Conservation (phyloP, 2,888 invertebrate genomes). For the Urechis unicinctus region DNA sequence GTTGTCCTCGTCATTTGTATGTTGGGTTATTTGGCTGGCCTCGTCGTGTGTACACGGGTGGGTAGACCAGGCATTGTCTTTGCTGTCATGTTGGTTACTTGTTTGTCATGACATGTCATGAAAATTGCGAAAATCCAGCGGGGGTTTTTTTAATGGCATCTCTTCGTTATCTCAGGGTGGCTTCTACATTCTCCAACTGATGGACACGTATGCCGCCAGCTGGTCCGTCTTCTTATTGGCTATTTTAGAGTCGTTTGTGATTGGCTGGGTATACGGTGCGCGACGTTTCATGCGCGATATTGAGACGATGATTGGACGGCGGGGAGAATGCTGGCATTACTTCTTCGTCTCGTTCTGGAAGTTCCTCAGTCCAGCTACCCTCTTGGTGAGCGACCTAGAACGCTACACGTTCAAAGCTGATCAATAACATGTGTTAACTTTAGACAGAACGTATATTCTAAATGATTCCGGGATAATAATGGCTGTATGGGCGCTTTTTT, state of each 20-base stretch:
- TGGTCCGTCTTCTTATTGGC: slow-evolving; percentile 61
- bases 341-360: slow-evolving; percentile 65
- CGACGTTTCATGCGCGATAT: slow-evolving; percentile 11
- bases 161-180: slow-evolving; percentile 34
- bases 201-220: slow-evolving; percentile 45
- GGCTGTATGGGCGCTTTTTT: neutral
- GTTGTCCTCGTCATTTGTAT: slow-evolving; percentile 34
- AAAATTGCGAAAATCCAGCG: too few species aligned
- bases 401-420: too few species aligned
- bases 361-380: slow-evolving; percentile 67
- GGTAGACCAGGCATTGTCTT: slow-evolving; percentile 5
- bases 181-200: slow-evolving; percentile 38
- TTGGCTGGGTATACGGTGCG: slow-evolving; percentile 61
- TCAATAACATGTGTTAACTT: too few species aligned
- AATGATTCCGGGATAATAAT: too few species aligned
- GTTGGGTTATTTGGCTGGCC: slow-evolving; percentile 34
- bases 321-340: slow-evolving; percentile 3
- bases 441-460: too few species aligned
- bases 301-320: slow-evolving; percentile 6
- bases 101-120: too few species aligned
- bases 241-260: slow-evolving; percentile 62
- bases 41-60: slow-evolving; percentile 30
- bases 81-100: too few species aligned
- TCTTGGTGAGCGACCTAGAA: slow-evolving; percentile 57
- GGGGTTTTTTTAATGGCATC: too few species aligned